Evolutionary conservation across 2,888 invertebrate species (phyloP).

Genomic region (Volucella zonaria): DNA sequence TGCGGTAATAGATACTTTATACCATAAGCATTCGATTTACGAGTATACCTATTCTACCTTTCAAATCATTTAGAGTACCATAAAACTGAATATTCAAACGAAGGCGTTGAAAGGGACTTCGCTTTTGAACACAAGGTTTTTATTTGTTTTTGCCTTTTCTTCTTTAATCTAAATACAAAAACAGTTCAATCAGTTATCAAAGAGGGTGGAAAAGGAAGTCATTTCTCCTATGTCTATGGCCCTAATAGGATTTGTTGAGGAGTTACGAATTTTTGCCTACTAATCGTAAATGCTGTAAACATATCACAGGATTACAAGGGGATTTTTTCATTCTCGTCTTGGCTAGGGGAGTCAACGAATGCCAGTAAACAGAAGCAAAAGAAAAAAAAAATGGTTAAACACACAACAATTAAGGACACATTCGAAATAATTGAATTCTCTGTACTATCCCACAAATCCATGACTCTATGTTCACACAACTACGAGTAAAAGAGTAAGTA

Average conservation of each 20-base stretch:
- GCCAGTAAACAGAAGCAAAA: slow-evolving; percentile 3
- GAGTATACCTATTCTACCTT: neutral
- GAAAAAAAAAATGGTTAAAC: slow-evolving; percentile 47
- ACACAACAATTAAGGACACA: slow-evolving; percentile 65
- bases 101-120: too few species aligned
- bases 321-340: slow-evolving; percentile 16
- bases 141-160: slow-evolving; percentile 7
- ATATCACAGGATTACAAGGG: slow-evolving; percentile 59
- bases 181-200: neutral
- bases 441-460: slow-evolving; percentile 12
- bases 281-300: slow-evolving; percentile 54
- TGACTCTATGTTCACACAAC: too few species aligned
- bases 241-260: slow-evolving; percentile 58
- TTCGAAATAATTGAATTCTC: slow-evolving; percentile 64
- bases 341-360: slow-evolving; percentile 14
- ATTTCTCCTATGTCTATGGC: slow-evolving; percentile 32
- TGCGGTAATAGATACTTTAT: too few species aligned
- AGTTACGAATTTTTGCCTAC: slow-evolving; percentile 26
- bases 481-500: too few species aligned
- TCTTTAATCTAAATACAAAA: slow-evolving; percentile 19
- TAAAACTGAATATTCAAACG: slow-evolving; percentile 36
- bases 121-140: slow-evolving; percentile 26
- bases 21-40: too few species aligned
- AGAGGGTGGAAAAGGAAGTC: slow-evolving; percentile 7
- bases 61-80: slow-evolving; percentile 24